Percentiles rank a stretch among this genome's conserved stretches.
Evolutionary conservation across 2,113 vertebrate genomes (phyloP).

Genomic region (Saguinus imperator): DNA sequence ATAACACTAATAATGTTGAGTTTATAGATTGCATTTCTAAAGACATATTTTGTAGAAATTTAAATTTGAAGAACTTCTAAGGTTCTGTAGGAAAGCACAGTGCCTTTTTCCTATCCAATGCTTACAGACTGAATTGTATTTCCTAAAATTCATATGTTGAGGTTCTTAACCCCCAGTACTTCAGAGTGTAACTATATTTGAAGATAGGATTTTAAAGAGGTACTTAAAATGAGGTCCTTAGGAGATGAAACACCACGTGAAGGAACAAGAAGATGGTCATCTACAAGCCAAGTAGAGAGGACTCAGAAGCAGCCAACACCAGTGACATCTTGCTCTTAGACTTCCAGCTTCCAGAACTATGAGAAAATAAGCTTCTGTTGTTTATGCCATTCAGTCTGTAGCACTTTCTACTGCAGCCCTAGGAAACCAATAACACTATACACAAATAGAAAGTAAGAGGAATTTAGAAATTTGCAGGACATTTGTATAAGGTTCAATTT

Average conservation of each 20-base stretch:
- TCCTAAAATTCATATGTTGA: background rate
- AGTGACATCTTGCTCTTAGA: background rate
- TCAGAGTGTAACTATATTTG: background rate
- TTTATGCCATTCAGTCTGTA: background rate
- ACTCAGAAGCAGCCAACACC: background rate
- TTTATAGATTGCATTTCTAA: background rate
- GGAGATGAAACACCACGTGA: background rate
- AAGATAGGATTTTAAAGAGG: background rate
- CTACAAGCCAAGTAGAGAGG: background rate
- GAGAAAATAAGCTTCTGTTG: background rate
- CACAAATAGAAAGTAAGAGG: background rate
- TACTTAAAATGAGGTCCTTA: background rate
- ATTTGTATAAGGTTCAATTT: background rate
- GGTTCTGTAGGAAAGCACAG: background rate
- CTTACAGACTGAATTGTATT: background rate
- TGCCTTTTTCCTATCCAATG: background rate
- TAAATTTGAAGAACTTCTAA: background rate
- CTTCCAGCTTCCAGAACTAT: background rate
- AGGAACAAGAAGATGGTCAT: background rate
- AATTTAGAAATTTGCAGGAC: background rate
- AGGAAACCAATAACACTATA: background rate
- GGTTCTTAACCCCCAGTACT: background rate
- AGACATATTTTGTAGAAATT: background rate
- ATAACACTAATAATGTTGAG: background rate
- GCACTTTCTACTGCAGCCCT: background rate